phyloP scores from a whole-genome alignment of 2,113 vertebrate genomes.

The Etheostoma spectabile region DNA sequence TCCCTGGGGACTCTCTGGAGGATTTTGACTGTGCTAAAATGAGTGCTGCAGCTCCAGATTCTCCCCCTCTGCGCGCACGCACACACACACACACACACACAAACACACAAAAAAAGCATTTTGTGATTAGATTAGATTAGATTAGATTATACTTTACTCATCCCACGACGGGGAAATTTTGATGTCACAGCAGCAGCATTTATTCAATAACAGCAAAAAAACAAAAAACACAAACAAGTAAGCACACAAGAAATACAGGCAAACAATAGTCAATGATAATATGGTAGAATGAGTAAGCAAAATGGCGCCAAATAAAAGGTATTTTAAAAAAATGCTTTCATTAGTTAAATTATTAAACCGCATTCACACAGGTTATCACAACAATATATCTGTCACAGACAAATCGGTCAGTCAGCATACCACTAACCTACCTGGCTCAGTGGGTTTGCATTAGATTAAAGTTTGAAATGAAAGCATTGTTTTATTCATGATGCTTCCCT shows the following conservation, averaged over 20 bases:
- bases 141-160: too few species aligned
- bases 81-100: too few species aligned
- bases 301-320: too few species aligned
- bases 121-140: too few species aligned
- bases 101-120: neutral
- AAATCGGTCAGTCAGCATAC: neutral
- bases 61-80: conserved; percentile 11
- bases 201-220: too few species aligned
- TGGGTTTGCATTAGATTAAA: neutral
- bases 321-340: too few species aligned
- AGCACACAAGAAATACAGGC: too few species aligned
- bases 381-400: neutral
- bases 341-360: conserved; percentile 3
- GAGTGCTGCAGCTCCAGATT: conserved; percentile 31
- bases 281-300: too few species aligned
- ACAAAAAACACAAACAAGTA: too few species aligned
- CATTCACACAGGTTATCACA: neutral
- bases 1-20: neutral
- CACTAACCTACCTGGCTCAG: neutral
- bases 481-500: neutral
- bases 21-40: conserved; percentile 40
- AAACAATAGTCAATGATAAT: too few species aligned
- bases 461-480: neutral
- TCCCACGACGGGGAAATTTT: too few species aligned
- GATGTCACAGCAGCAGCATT: too few species aligned